phyloP scores from a whole-genome alignment of 2,797 vertebrate genomes.

The Muraenolepis orangiensis region DNA sequence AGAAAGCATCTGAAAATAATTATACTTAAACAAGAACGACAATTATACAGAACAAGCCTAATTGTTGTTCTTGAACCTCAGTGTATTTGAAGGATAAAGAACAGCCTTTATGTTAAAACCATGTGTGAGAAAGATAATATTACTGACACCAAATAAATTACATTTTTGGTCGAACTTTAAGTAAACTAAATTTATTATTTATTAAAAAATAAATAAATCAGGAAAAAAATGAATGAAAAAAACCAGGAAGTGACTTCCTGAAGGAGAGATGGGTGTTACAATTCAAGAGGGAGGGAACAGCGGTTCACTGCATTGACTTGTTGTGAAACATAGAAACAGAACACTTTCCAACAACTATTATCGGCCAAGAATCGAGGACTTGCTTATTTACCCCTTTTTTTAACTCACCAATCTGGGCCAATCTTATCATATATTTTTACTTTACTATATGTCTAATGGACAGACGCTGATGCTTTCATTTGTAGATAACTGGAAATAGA shows the following conservation, averaged over 20 bases:
- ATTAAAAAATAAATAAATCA: no score
- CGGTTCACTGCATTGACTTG: not conserved
- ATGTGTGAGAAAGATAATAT: not conserved
- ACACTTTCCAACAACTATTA: no score
- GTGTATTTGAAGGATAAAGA: not conserved
- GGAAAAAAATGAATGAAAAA: no score
- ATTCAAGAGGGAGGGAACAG: not conserved
- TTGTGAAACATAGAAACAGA: no score
- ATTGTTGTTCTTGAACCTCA: not conserved
- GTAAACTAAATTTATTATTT: no score
- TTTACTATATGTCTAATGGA: not conserved
- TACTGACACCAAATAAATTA: no score
- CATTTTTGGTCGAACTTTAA: no score
- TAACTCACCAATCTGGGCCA: not conserved
- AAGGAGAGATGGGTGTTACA: not conserved
- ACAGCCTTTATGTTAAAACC: not conserved
- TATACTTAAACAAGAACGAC: no score
- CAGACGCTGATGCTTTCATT: not conserved
- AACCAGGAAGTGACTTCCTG: no score
- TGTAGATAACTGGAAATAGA: constrained; percentile 1
- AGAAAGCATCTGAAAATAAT: not conserved
- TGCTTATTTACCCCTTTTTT: not conserved
- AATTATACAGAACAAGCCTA: not conserved
- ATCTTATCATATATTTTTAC: constrained; percentile 8
- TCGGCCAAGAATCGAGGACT: no score